These are phyloP conservation scores for Lates japonicus DNA, from an alignment of 2,797 vertebrate species.

Conservation along the genomic window DNA sequence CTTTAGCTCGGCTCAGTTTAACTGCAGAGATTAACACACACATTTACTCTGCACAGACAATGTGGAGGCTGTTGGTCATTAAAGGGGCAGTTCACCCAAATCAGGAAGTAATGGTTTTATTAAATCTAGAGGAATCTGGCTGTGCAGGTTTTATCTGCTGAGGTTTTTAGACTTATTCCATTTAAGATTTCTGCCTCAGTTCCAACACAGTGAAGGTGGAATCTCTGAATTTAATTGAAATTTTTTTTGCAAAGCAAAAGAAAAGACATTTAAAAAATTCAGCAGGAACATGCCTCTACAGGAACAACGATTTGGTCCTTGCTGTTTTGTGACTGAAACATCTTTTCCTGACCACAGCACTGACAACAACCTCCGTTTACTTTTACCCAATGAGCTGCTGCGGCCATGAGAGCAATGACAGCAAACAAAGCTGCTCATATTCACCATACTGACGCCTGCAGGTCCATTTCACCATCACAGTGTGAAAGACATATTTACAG, in stretches of 20 bases:
- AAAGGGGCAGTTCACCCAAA: background rate
- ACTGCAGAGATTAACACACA: background rate
- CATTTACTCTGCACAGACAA: background rate
- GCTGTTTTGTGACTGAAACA: background rate
- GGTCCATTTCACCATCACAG: background rate
- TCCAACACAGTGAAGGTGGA: background rate
- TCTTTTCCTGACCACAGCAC: background rate
- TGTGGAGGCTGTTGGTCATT: background rate
- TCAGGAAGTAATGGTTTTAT: too few species aligned
- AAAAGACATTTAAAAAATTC: background rate
- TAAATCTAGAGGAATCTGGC: background rate
- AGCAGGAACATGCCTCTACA: background rate
- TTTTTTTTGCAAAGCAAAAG: too few species aligned
- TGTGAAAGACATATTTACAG: too few species aligned
- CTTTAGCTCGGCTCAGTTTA: conserved; percentile 18
- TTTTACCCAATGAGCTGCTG: background rate
- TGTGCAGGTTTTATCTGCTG: too few species aligned
- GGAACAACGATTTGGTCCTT: background rate
- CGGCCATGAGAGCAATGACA: background rate
- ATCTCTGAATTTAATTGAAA: background rate
- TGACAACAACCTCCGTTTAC: background rate
- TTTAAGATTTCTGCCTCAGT: background rate
- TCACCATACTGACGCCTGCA: background rate
- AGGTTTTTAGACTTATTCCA: too few species aligned
- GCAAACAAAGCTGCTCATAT: background rate